Evolutionary conservation across 2,888 invertebrate genomes (phyloP), one percentile per base, ranked within the genome.

Genomic region (Fragum sueziense): DNA sequence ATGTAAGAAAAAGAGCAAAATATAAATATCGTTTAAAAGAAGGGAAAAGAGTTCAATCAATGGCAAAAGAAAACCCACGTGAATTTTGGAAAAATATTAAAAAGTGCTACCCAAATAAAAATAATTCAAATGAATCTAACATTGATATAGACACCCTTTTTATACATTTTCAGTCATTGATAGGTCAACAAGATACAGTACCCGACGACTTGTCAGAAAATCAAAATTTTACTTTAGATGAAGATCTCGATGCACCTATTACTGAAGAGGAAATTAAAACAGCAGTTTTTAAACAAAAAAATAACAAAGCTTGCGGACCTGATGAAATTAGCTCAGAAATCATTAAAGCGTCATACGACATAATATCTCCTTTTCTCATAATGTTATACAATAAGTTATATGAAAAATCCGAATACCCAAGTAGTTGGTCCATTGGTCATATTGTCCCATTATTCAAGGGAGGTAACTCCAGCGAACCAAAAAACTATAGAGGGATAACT

Each of bases 231-330:
- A 17, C n/a, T 22, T 52, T 6, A 52, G n/a, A n/a, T 20, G 4
- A 22, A 22, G 20, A 65, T 41, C 34, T 31, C n/a, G n/a, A n/a
- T n/a, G n/a, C n/a, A n/a, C n/a, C 65, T 14, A 47, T 68, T 6
- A 68, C 68, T n/a, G 47, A 47, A 29, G 31, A 25, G 27, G 68
- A 68, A 68, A 34, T 47, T 25, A 41, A 68, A 68, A 34, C 22
- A 41, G 68, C 68, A 4, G 47, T 68, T 11, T 68, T 51, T 17
- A 47, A 41, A 47, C 25, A 68, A 47, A 14, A 68, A 47, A 41
- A 47, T 20, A 68, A 47, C 22, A 68, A 47, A 68, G 31, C 47
- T 25, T 34, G 25, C 22, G 68, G 68, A 25, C 41, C 51, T 9
- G 68, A 68, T 27, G 20, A 47, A 1, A 47, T 68, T 47, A 9